Conservation (phyloP, 1,140 invertebrate species). For the Venturia canescens region DNA sequence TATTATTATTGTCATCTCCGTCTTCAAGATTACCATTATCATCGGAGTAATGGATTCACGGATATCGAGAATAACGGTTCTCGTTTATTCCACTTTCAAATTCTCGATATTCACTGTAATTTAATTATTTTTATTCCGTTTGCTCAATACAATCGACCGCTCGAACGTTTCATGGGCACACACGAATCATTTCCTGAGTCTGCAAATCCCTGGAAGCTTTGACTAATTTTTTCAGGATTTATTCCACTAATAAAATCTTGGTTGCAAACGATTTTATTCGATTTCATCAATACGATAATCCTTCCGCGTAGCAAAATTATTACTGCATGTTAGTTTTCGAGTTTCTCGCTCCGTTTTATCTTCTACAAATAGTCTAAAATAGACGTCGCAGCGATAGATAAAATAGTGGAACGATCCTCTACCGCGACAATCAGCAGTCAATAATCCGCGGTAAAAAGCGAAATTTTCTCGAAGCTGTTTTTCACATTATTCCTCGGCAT, state of each 20-base stretch:
- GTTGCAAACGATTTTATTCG: neutral
- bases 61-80: slow-evolving; percentile 31
- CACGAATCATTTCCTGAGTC: neutral
- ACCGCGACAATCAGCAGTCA: neutral
- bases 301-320: too few relatives aligned
- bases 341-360: neutral
- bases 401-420: neutral
- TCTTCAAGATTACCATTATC: neutral
- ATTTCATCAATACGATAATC: neutral
- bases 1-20: slow-evolving; percentile 11
- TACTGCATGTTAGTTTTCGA: too few relatives aligned
- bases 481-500: neutral
- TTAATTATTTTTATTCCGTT: neutral
- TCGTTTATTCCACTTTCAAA: slow-evolving; percentile 10
- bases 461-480: neutral
- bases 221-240: too few relatives aligned
- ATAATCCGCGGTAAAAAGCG: neutral
- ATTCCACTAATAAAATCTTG: too few relatives aligned
- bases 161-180: neutral
- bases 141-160: neutral
- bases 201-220: neutral
- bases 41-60: neutral
- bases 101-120: neutral
- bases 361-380: neutral
- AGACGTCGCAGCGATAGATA: neutral